Evolutionary conservation across 2,797 vertebrate genomes (phyloP).

Genomic region (Mus caroli): DNA sequence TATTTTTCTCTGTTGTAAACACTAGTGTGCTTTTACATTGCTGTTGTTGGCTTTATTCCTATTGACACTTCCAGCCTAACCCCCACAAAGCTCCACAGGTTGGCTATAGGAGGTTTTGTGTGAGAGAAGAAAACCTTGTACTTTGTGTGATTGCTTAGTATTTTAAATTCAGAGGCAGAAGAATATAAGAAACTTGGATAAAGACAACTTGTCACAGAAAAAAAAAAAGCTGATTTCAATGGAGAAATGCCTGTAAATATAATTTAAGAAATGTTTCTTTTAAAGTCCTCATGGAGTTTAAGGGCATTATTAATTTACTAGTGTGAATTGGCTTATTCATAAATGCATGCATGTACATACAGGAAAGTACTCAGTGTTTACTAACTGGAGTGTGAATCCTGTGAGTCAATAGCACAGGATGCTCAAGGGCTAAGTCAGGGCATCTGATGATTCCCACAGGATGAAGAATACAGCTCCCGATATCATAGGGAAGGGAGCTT

Average conservation of each 20-base stretch:
- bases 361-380: background rate
- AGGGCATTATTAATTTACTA: background rate
- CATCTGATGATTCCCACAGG: rapidly evolving
- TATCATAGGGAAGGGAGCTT: background rate
- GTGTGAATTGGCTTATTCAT: background rate
- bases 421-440: background rate
- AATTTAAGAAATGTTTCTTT: background rate
- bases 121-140: background rate
- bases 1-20: background rate
- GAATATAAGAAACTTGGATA: background rate
- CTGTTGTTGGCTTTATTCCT: background rate
- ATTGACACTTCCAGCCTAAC: background rate
- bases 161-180: background rate
- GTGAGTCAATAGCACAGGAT: background rate
- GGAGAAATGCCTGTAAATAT: background rate
- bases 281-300: background rate
- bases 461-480: background rate
- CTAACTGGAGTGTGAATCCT: background rate
- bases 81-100: background rate
- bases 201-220: background rate
- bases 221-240: background rate
- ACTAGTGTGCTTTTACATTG: background rate
- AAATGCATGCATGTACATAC: background rate
- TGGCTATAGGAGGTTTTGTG: background rate
- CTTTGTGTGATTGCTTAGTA: background rate